Evolutionary conservation across 2,888 invertebrate species (phyloP), one percentile per base, ranked within the genome.

Genomic region (Drosophila basisetae): DNA sequence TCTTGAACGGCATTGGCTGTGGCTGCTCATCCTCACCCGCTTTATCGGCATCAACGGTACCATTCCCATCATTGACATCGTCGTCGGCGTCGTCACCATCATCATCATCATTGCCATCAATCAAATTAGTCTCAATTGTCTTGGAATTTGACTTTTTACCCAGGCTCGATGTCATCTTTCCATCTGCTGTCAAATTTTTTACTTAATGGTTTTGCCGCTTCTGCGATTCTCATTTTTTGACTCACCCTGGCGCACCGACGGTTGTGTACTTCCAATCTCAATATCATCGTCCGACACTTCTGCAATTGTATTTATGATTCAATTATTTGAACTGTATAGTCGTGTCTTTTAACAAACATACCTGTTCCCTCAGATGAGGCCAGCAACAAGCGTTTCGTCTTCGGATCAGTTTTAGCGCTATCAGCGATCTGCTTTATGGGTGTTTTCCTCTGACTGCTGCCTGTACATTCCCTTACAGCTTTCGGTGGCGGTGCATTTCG

Each of bases 401-500:
- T 41, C n/a, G n/a, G 10, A n/a, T n/a, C 41, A n/a, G n/a, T n/a
- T n/a, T 41, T 9, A n/a, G n/a, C 4, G 2, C 41, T 6, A 18
- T 37, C 18, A 41, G 18, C 4, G 10, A n/a, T 10, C 41, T 41
- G 41, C 4, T n/a, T 41, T n/a, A 9, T n/a, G 41, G 18, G 4
- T n/a, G 10, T 41, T 10, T 10, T 10, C 22, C 22, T 16, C 16
- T 16, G 22, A 25, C 47, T 9, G 55, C 58, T 7, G 10, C 6
- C 1, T 61, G 33, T 5, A 11, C 18, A 33, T 13, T 78, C 71
- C 22, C 71, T n/a, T 10, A 73, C 54, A 16, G 22, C 67, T 6
- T 60, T 30, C 13, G 84, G 82, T 22, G 83, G 83, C 56, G 73
- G 69, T 2, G 73, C 78, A 22, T 71, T 68, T 4, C 84, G 66